Base-by-base conservation (phyloP, 2,113 vertebrate genomes). In the Ia io region DNA sequence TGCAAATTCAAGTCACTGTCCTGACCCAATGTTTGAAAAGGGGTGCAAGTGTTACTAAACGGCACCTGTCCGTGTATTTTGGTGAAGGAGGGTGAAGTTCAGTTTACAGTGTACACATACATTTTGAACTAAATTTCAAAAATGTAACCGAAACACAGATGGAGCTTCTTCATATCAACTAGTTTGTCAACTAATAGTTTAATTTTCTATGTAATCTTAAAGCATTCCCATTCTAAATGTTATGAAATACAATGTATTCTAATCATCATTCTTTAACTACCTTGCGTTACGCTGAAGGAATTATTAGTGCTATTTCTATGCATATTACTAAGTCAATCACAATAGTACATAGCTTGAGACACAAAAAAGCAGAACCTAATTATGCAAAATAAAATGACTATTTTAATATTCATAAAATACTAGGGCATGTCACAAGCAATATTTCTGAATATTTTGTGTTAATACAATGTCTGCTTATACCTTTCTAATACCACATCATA, bases 341-440 rank as follows among this genome's bases (percentile, higher is more conserved):
- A 74, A 17, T 4, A 35, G 23, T 23, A 5, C 3, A 2, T 10
- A 35, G 0, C 37, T 16, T 4, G 47, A 74, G n/a, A 90, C 65
- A 61, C 14, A 51, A 84, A 67, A 59, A 59, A 10, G 32, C 14
- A 37, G 32, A 56, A 42, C 1, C 2, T 82, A 17, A 74, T 40
- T 14, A 47, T 84, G 32, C 44, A 92, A 51, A 78, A 79, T 6
- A 74, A 91, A 71, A 56, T 53, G 44, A 59, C 30, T 76, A 37
- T 65, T 95, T 92, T 83, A 77, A 77, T 59, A 49, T 86, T 91
- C 47, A 61, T 88, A 78, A 89, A 91, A 65, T 49, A 53, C 30
- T 12, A 63, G 9, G 13, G 22, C 25, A 35, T 42, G 4, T 47
- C 22, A 18, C 51, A 69, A 80, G 42, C 16, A 83, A 42, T 71